Evolutionary conservation across 2,888 invertebrate species (phyloP), one percentile per base, ranked within the genome.

Genomic region (Parnassius smintheus): DNA sequence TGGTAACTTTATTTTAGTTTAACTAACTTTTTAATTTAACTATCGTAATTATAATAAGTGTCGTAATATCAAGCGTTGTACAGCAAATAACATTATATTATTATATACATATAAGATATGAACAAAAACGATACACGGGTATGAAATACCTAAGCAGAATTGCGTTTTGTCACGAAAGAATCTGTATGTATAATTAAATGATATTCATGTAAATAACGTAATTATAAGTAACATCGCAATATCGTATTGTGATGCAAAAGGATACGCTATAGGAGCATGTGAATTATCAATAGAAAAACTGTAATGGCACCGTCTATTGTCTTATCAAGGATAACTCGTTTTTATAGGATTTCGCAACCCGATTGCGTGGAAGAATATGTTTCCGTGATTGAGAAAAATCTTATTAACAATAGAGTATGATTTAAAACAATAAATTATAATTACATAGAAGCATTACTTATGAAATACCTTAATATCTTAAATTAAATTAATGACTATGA

Each of bases 291-390:
- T 68, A 78, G 73, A 82, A 84, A 81, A 88, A 87, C 79, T 77
- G 70, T 84, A 85, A 86, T 88, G 71, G 68, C 71, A 66, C 72
- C 65, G 67, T 67, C 84, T 76, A 89, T 90, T 91, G 89, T 90
- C 77, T 75, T 67, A 79, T 81, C 85, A 88, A 90, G 89, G 91
- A 89, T 83, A 83, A 78, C 85, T 63, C 58, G 81, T 88, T 87
- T 85, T 84, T 87, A 81, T 78, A 56, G 64, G 62, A 76, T 81
- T 82, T 82, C 70, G 78, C 75, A 82, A 83, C 80, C 68, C 75
- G 78, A 80, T 83, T 79, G 75, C 71, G 52, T 66, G 65, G 52
- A 50, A 50, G 67, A 70, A 75, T 73, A 74, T 75, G 71, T 84
- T 88, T 88, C 86, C 87, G 80, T 80, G 75, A 83, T 83, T 80